Conservation (phyloP, 53 echinoderm and acorn worm species). For the Hippasteria phrygiana region DNA sequence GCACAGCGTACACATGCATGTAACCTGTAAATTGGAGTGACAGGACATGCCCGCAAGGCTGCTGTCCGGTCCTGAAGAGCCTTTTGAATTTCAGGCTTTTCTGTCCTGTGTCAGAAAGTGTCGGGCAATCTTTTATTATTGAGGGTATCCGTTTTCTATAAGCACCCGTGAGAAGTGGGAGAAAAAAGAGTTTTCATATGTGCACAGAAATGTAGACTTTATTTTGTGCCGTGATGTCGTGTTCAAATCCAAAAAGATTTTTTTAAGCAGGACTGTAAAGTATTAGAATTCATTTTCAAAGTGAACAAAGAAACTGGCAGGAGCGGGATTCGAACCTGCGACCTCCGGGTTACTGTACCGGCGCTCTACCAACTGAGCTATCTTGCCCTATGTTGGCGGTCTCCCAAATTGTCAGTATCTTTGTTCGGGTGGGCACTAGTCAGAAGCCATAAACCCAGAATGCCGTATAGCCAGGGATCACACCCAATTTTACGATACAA, state of each 20-base stretch:
- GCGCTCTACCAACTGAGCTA: too few relatives aligned
- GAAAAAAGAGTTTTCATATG: background rate
- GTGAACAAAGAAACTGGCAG: too few relatives aligned
- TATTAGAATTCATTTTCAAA: too few relatives aligned
- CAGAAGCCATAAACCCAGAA: too few relatives aligned
- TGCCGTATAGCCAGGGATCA: too few relatives aligned
- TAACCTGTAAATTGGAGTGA: background rate
- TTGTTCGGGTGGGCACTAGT: too few relatives aligned
- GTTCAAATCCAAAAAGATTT: background rate
- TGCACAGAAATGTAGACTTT: background rate
- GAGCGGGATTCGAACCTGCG: too few relatives aligned
- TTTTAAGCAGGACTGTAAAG: background rate
- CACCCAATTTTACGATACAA: too few relatives aligned
- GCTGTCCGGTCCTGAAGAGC: conserved; percentile 12
- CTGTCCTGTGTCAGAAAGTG: background rate
- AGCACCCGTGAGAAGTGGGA: background rate
- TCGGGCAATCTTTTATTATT: background rate
- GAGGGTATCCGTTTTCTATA: background rate
- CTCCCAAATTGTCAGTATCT: too few relatives aligned
- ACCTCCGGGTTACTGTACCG: too few relatives aligned
- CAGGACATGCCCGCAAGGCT: conserved; percentile 5
- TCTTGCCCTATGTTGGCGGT: too few relatives aligned
- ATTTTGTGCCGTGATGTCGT: background rate
- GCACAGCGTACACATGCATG: background rate
- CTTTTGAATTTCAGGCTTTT: conserved; percentile 4